These are phyloP conservation scores for Rhabdornis inornatus DNA, from an alignment of 2,113 vertebrate genomes.

Conservation along the genomic window DNA sequence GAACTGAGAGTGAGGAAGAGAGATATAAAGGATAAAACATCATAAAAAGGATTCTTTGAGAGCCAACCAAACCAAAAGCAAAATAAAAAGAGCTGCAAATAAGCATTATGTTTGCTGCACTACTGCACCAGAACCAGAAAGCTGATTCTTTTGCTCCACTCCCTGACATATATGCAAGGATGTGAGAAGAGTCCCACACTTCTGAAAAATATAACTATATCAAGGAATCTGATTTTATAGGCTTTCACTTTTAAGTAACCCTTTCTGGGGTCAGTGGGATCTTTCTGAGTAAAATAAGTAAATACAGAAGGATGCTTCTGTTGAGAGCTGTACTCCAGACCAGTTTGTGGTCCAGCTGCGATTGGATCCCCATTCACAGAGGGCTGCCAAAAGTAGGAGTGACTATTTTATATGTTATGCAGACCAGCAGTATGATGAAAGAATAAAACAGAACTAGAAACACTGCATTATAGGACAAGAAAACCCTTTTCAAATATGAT, in stretches of 20 bases:
- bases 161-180: neutral
- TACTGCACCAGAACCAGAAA: neutral
- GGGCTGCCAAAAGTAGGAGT: neutral
- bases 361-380: neutral
- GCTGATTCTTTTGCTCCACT: neutral
- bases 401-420: neutral
- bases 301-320: neutral
- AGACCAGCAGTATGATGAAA: neutral
- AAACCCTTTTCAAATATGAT: neutral
- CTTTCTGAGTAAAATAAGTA: neutral
- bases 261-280: neutral
- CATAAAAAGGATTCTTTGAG: slow-evolving; percentile 53
- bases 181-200: neutral
- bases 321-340: neutral
- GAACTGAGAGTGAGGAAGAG: neutral
- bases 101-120: neutral
- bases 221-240: neutral
- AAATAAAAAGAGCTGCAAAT: slow-evolving; percentile 28
- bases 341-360: neutral
- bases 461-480: neutral
- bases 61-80: neutral
- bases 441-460: neutral
- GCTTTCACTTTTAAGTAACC: neutral
- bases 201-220: neutral
- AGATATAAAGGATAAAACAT: slow-evolving; percentile 33